Evolutionary conservation across 1,140 invertebrate genomes (phyloP), one percentile per base, ranked within the genome.

Genomic region (Anagrus nilaparvatae): DNA sequence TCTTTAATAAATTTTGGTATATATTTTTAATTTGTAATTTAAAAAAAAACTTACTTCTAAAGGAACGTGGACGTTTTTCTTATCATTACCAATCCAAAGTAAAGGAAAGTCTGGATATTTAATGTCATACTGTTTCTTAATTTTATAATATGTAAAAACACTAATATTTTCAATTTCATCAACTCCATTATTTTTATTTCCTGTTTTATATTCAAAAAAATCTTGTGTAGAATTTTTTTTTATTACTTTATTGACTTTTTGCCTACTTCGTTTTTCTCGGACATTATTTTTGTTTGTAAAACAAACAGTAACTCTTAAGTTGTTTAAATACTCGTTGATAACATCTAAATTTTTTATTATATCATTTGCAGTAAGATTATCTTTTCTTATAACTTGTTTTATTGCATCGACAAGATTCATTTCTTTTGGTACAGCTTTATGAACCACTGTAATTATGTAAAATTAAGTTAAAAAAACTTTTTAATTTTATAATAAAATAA

Each of bases 371-470:
- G n/a, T n/a, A n/a, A n/a, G n/a, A n/a, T n/a, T n/a, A n/a, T n/a
- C n/a, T n/a, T n/a, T n/a, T n/a, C n/a, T n/a, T n/a, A n/a, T n/a
- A n/a, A n/a, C n/a, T n/a, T n/a, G n/a, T 16, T 43, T 40, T 28
- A 63, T 46, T 1, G 64, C 56, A 3, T 73, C 53, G 6, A 75
- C 33, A 18, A 78, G 42, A 0, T 38, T 13, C 47, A 73, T 62
- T 3, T 53, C 24, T n/a, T 50, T 71, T 0, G 78, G 77, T 47
- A 82, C 81, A 5, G 71, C 78, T 56, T 81, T 81, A 53, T 82
- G 77, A 1, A 74, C 73, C 25, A 82, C 75, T 76, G 56, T 42
- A 47, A 60, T n/a, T n/a, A n/a, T n/a, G n/a, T n/a, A n/a, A n/a
- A n/a, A n/a, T n/a, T n/a, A n/a, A n/a, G n/a, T n/a, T n/a, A n/a